Evolutionary conservation across 1,140 invertebrate species (phyloP).

Genomic region (Aphaenogaster floridana): DNA sequence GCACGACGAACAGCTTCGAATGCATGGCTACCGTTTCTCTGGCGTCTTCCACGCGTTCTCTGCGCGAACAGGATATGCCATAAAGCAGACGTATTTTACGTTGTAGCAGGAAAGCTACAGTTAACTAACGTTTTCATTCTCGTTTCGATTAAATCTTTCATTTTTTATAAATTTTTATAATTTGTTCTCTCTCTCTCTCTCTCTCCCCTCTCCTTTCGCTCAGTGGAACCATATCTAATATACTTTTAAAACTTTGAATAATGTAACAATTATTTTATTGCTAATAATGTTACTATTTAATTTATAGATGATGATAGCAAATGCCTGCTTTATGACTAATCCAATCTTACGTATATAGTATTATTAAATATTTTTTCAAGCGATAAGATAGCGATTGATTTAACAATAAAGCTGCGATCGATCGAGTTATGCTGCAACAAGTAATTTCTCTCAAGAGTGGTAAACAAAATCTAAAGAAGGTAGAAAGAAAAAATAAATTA

Average conservation of each 20-base stretch:
- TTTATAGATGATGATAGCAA: background rate
- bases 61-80: background rate
- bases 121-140: background rate
- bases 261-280: background rate
- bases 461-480: conserved; percentile 20
- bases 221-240: background rate
- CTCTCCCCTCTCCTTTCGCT: background rate
- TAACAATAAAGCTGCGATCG: background rate
- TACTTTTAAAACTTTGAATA: background rate
- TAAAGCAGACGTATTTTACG: background rate
- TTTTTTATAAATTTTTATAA: background rate
- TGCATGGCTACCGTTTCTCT: conserved; percentile 51
- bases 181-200: background rate
- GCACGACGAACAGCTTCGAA: conserved; percentile 55
- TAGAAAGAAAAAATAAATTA: background rate
- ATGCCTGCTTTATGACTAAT: background rate
- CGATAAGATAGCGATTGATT: background rate
- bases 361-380: conserved; percentile 1
- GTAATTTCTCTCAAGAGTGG: conserved; percentile 16
- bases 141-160: background rate
- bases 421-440: conserved; percentile 12
- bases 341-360: background rate
- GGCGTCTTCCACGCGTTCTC: background rate
- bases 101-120: background rate
- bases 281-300: background rate